phyloP scores from a whole-genome alignment of 2,113 vertebrate genomes.

The Vulpes vulpes region DNA sequence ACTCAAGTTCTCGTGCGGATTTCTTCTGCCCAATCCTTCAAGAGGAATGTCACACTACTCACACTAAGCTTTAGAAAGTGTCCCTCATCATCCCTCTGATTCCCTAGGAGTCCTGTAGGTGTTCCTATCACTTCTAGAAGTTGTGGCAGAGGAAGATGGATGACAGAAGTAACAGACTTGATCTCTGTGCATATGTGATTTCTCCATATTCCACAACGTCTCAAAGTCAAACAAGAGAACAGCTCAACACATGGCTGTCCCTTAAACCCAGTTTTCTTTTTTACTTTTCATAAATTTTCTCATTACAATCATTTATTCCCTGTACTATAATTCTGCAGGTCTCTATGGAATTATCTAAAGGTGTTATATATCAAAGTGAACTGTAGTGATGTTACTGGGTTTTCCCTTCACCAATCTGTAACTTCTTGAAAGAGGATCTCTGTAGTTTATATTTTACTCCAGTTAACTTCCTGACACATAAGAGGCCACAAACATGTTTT shows the following conservation, averaged over 20 bases:
- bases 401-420: background rate
- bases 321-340: background rate
- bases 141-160: background rate
- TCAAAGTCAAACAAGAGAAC: background rate
- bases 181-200: background rate
- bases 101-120: background rate
- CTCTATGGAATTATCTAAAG: background rate
- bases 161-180: background rate
- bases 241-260: background rate
- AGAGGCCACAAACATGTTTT: background rate
- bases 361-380: background rate
- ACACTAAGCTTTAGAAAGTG: background rate
- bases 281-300: background rate
- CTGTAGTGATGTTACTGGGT: background rate
- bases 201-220: background rate
- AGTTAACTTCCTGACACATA: constrained; percentile 10
- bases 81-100: background rate
- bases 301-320: background rate
- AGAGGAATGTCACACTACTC: background rate
- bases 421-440: background rate
- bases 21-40: background rate
- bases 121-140: constrained; percentile 38
- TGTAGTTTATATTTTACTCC: background rate
- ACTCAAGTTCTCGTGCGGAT: background rate
- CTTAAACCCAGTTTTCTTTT: constrained; percentile 17